Conservation (phyloP, 2,113 vertebrate genomes). For the Girardinichthys multiradiatus region DNA sequence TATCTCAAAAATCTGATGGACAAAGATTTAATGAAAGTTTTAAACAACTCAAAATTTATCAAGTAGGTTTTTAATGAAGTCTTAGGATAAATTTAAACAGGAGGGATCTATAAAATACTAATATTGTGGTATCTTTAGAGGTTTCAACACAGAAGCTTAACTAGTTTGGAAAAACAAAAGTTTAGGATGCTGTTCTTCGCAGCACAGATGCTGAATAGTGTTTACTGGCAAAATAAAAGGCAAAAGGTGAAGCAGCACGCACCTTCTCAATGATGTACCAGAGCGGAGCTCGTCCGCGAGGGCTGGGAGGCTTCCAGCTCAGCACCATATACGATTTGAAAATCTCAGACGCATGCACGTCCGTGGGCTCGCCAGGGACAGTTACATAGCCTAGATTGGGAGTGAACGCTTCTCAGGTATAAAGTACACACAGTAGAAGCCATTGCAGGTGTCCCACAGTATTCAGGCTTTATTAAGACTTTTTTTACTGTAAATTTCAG, state of each 20-base stretch:
- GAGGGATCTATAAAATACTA: too few relatives aligned
- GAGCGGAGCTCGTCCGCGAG: slow-evolving; percentile 87
- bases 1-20: neutral
- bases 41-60: neutral
- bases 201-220: neutral
- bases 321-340: slow-evolving; percentile 91
- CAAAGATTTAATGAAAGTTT: neutral
- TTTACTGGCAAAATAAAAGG: neutral
- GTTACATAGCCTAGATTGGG: slow-evolving; percentile 84
- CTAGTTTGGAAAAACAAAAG: neutral
- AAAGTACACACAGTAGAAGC: slow-evolving; percentile 11
- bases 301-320: slow-evolving; percentile 93
- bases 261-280: slow-evolving; percentile 92
- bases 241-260: slow-evolving; percentile 33
- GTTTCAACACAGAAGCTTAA: neutral
- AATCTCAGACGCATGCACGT: slow-evolving; percentile 91
- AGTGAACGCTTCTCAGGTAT: slow-evolving; percentile 39
- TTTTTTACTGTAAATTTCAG: neutral
- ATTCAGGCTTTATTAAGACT: neutral
- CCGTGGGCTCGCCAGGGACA: slow-evolving; percentile 87
- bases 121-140: too few relatives aligned
- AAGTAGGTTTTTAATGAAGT: neutral
- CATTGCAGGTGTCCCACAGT: slow-evolving; percentile 49
- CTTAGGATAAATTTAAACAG: neutral
- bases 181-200: neutral